phyloP scores from a whole-genome alignment of 1,140 invertebrate species.

The Hestina assimilis region DNA sequence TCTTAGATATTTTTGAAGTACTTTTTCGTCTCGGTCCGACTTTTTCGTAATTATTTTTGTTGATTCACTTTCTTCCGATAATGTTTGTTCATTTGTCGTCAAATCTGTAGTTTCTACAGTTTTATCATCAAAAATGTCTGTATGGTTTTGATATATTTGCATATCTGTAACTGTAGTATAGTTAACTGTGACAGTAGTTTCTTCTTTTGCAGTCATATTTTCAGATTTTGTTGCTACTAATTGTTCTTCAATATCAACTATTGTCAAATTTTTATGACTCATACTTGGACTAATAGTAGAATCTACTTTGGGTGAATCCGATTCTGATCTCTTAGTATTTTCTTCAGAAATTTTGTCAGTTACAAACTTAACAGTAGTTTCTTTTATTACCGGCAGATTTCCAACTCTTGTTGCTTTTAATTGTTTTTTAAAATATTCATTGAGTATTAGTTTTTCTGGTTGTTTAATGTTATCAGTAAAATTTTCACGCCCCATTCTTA shows the following conservation, averaged over 20 bases:
- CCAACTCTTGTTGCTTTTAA: too few relatives aligned
- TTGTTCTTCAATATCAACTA: too few relatives aligned
- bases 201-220: neutral
- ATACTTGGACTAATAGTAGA: too few relatives aligned
- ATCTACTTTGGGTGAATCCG: too few relatives aligned
- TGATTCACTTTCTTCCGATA: neutral
- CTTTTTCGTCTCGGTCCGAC: constrained; percentile 5
- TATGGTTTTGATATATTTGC: neutral
- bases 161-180: neutral
- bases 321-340: too few relatives aligned
- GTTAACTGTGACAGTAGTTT: neutral
- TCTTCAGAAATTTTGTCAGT: neutral
- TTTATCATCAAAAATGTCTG: neutral
- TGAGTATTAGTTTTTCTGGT: too few relatives aligned
- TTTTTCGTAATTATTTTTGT: neutral
- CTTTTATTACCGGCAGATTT: neutral
- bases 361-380: neutral
- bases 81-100: neutral
- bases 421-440: too few relatives aligned
- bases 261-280: too few relatives aligned
- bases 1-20: constrained; percentile 1
- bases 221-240: neutral
- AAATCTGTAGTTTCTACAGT: neutral
- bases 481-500: too few relatives aligned
- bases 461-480: too few relatives aligned